phyloP scores from a whole-genome alignment of 2,888 invertebrate species.

The Perdita meconis region DNA sequence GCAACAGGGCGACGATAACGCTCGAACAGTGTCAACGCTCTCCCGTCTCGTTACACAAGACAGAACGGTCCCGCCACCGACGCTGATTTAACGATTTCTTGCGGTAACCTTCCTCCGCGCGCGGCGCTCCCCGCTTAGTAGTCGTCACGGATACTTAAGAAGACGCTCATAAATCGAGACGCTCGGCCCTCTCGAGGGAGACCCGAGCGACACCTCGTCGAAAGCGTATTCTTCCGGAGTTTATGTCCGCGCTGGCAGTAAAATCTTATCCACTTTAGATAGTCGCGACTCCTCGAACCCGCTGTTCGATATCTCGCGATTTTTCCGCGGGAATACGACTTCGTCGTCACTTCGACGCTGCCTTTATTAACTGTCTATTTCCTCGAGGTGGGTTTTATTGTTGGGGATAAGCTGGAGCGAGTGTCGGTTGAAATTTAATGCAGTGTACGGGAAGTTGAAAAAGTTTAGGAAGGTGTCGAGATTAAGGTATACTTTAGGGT shows the following conservation, averaged over 20 bases:
- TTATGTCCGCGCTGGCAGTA: conserved; percentile 67
- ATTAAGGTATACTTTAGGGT: too few species aligned
- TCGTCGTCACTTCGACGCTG: neutral
- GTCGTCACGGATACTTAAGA: conserved; percentile 57
- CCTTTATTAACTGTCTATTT: neutral
- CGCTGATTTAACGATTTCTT: conserved; percentile 55
- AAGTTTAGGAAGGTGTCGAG: too few species aligned
- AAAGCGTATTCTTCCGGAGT: conserved; percentile 68
- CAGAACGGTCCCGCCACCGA: conserved; percentile 36
- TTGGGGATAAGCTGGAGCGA: neutral
- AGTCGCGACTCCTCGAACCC: conserved; percentile 28
- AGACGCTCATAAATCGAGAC: conserved; percentile 64
- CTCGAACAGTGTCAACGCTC: conserved; percentile 54
- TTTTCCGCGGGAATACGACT: conserved; percentile 20
- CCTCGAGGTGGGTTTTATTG: too few species aligned
- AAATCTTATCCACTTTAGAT: conserved; percentile 65
- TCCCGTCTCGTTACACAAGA: conserved; percentile 55
- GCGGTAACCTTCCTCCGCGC: conserved; percentile 41
- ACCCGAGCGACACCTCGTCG: conserved; percentile 68
- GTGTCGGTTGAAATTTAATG: neutral
- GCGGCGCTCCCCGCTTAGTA: conserved; percentile 33
- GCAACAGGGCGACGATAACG: conserved; percentile 50
- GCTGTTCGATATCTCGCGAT: conserved; percentile 34
- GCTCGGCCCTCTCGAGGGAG: conserved; percentile 44
- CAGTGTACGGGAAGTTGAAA: too few species aligned